Evolutionary conservation across 2,888 invertebrate genomes (phyloP), one percentile per base, ranked within the genome.

Genomic region (Pilophorus perplexus): DNA sequence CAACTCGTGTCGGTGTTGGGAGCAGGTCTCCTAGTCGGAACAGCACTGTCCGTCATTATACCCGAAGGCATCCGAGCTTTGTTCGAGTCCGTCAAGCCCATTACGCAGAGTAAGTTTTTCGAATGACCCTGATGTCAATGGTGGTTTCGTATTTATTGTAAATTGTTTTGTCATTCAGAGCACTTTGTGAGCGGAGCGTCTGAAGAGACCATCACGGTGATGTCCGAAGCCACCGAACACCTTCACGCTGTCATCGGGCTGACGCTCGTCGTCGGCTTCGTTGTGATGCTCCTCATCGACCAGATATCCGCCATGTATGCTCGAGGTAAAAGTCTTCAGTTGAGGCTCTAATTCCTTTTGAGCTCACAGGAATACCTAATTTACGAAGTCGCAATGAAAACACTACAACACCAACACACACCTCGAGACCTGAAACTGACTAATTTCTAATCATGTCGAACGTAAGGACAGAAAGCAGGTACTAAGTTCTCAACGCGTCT

Each of bases 271-370:
- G 78, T 93, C 66, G 97, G 99, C 12, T 99, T 99, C 77, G 87
- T 99, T 37, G 93, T 98, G 76, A 99, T 99, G 99, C 82, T 99
- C 71, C 78, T 99, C 10, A 89, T 99, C 1, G 99, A 99, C 78
- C 96, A 99, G 76, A 80, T 84, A 70, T 83, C 84, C 22, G 78
- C 83, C 50, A 81, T 79, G 70, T 78, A 79, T 73, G 81, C 80
- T 65, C 85, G 86, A 72, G 81, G 85, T 60, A 28, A n/a, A n/a
- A 8, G 14, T n/a, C n/a, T n/a, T n/a, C n/a, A n/a, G n/a, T n/a
- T n/a, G n/a, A n/a, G n/a, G n/a, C n/a, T n/a, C n/a, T n/a, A n/a
- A n/a, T n/a, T n/a, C n/a, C n/a, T n/a, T n/a, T n/a, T n/a, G n/a
- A n/a, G n/a, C n/a, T n/a, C n/a, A n/a, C n/a, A n/a, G n/a, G n/a